Evolutionary conservation across 64 coral and sea anemone species (phyloP), one percentile per base, ranked within the genome.

Genomic region (Montipora efflorescens): DNA sequence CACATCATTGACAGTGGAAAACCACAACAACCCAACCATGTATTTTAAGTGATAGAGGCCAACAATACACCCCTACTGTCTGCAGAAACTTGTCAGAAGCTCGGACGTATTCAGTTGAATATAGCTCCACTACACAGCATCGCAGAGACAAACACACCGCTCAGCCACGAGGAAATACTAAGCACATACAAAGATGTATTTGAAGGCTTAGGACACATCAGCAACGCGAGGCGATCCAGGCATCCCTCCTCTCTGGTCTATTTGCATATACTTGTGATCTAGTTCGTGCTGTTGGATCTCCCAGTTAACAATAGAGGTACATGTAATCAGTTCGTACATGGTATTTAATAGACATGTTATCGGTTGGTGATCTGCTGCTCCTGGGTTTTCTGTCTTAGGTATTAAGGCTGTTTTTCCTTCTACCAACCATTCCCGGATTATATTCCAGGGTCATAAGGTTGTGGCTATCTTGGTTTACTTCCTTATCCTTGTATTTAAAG

Each of bases 1-100:
- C 9, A 18, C 66, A 68, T 3, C 1, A 5, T 68, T 68, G 66
- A 68, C 66, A 68, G 66, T 16, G 5, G 66, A 68, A 5, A 68
- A 36, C 36, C 36, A 36, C 36, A 36, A 36, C 36, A 36, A 36
- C 36, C 36, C 36, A 36, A 36, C 36, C 52, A 55, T 14, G 14
- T 2, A 16, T 68, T 68, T 68, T 19, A 68, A 68, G 66, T 68
- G 19, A 36, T 36, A 36, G 66, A 14, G 66, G 18, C 5, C n/a
- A 74, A 55, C 61, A 93, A 66, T 44, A 93, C 82, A 49, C 92
- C 84, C 4, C 46, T 93, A 5, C 71, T 93, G 78, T 93, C 92
- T 45, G 84, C 84, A 16, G 77, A 93, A 74, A 81, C 92, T 15
- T 88, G 92, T 66, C n/a, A 93, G 68, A 74, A 22, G 50, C 76